These are phyloP conservation scores for Strongylocentrotus purpuratus DNA, from an alignment of 35 echinoderm and acorn worm species.

Conservation along the genomic window DNA sequence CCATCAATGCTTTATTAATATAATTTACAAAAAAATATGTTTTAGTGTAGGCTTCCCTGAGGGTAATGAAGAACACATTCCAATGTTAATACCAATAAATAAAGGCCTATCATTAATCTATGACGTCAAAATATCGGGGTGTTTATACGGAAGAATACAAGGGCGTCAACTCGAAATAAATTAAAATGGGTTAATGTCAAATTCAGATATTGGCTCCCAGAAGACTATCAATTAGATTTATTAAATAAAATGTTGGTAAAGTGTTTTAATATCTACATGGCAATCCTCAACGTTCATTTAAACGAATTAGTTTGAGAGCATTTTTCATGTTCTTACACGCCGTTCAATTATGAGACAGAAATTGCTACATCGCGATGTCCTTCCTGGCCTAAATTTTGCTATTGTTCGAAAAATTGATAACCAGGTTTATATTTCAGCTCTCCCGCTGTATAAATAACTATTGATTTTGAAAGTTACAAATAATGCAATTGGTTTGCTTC, in stretches of 20 bases:
- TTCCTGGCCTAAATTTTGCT: neutral
- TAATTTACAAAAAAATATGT: too few species aligned
- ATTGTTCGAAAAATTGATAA: neutral
- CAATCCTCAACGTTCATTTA: neutral
- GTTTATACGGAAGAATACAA: too few species aligned
- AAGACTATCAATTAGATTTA: too few species aligned
- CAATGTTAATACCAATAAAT: too few species aligned
- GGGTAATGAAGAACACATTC: too few species aligned
- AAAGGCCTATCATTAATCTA: too few species aligned
- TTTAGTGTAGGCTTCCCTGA: too few species aligned
- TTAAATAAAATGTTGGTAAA: neutral
- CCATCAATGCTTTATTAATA: too few species aligned
- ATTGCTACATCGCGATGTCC: neutral
- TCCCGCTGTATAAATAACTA: neutral
- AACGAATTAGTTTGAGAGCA: neutral
- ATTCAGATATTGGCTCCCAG: too few species aligned
- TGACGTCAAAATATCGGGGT: too few species aligned
- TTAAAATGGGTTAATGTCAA: too few species aligned
- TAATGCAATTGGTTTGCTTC: neutral
- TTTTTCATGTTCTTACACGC: neutral
- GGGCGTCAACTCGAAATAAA: too few species aligned
- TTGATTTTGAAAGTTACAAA: neutral
- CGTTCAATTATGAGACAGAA: neutral
- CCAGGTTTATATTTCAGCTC: neutral
- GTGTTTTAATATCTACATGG: neutral